Evolutionary conservation across 2,888 invertebrate genomes (phyloP), one percentile per base, ranked within the genome.

Genomic region (Lymantria dispar): DNA sequence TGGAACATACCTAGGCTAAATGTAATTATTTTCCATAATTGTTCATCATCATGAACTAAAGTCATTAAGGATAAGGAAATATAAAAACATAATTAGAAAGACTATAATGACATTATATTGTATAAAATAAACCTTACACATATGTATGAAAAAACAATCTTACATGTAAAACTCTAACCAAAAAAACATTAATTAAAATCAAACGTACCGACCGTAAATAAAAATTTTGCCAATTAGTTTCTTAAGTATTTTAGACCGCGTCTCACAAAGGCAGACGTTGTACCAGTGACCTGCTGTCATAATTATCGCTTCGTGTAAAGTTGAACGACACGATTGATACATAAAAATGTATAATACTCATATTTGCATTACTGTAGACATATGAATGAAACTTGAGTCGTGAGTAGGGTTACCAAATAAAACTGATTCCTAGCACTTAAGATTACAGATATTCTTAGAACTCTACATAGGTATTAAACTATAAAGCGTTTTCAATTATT

Each of bases 381-480:
- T 47, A 57, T 67, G 69, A 70, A 71, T 72, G 75, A 70, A 75
- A 76, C 60, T 50, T 48, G 72, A 78, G 64, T 58, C 64, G 62
- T 10, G 10, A 33, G 33, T 33, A 33, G 33, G 33, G 33, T 33
- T 5, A 33, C 33, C 33, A 33, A 33, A 10, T 7, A 33, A 10
- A 7, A 30, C 7, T 30, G 5, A 8, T 30, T 30, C 30, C 30
- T 30, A 30, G 8, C 8, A 33, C 33, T 10, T 33, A 33, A 7
- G 33, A 2, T 33, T 33, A 10, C 1, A 33, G 33, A 10, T 33
- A 33, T 33, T 33, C 33, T 10, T 8, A 33, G 33, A 33, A 33
- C 8, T 33, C 8, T 33, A 33, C 8, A 22, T 22, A 22, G 22
- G 22, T 22, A 22, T 22, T 22, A 22, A 22, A 22, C 22, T 22